Evolutionary conservation across 2,888 invertebrate genomes (phyloP), one percentile per base, ranked within the genome.

Genomic region (Drosophila melanocephala): DNA sequence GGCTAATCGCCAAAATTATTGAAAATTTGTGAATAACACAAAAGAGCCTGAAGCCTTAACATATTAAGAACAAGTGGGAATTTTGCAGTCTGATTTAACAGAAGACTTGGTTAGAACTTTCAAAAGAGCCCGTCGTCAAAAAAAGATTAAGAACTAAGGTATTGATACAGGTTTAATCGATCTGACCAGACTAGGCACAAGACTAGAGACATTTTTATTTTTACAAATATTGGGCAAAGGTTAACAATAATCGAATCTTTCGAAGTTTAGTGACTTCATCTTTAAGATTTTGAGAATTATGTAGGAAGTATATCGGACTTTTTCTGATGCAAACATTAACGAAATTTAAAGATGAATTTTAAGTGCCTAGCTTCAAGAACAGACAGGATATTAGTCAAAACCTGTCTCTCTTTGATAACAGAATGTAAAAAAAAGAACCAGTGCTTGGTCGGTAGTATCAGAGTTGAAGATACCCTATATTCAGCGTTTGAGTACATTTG

Each of bases 1-100:
- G 58, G 26, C 30, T 22, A 59, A 58, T 47, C 65, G 35, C 28
- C 33, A 30, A 60, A 56, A 35, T 12, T 5, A 26, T 26, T 26
- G 26, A 26, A 47, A 9, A 16, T 47, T 26, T 44, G 14, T 19
- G 6, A 19, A 28, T 33, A 26, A 44, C 14, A 56, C 5, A 7
- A 16, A 37, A 16, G 12, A 44, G 2, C 10, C 5, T 44, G n/a
- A n/a, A 42, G 37, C 1, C 12, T 44, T 12, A 1, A 22, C n/a
- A 22, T 22, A 44, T 22, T 22, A 6, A 5, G 12, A 42, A 22
- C 2, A 42, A 42, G 10, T 22, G 14, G 7, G 7, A 47, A 14
- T 22, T 2, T 22, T 47, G 47, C 22, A 7, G 0, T 7, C 22
- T 22, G 22, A 22, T 47, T 14, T 12, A n/a, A 19, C 39, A 3